Evolutionary conservation across 2,797 vertebrate genomes (phyloP).

Genomic region (Halcyon leucocephala): DNA sequence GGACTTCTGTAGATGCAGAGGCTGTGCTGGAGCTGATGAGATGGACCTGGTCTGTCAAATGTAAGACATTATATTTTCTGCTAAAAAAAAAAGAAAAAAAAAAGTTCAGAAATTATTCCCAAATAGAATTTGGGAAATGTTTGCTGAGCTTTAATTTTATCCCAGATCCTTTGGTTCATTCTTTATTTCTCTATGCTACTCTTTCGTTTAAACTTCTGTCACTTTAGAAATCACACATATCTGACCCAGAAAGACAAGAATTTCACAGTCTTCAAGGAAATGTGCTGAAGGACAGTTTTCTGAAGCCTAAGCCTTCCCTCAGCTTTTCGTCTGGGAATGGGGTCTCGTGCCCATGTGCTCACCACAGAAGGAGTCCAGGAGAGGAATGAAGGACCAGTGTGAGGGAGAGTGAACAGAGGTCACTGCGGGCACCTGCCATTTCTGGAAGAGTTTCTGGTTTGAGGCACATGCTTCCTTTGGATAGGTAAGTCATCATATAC

Average conservation of each 20-base stretch:
- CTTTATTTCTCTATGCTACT: background rate
- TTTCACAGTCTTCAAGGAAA: background rate
- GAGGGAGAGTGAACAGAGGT: background rate
- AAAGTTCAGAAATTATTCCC: background rate
- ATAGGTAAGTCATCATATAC: background rate
- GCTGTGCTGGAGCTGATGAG: background rate
- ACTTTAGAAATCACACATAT: background rate
- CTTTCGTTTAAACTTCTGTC: background rate
- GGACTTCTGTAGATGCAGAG: background rate
- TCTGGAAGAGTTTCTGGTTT: background rate
- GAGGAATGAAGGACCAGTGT: background rate
- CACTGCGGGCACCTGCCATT: background rate
- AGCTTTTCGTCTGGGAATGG: background rate
- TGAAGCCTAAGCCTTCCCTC: background rate
- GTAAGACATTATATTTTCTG: background rate
- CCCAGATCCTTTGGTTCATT: background rate
- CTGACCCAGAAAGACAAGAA: background rate
- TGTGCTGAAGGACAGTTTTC: background rate
- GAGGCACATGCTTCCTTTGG: background rate
- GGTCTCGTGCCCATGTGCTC: background rate
- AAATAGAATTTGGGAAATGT: background rate
- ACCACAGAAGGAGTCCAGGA: background rate
- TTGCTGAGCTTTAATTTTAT: background rate
- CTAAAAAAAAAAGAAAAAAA: background rate
- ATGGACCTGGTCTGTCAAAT: constrained; percentile 11